Base-by-base conservation (phyloP, 2,797 vertebrate species). In the Pseudopleuronectes americanus region DNA sequence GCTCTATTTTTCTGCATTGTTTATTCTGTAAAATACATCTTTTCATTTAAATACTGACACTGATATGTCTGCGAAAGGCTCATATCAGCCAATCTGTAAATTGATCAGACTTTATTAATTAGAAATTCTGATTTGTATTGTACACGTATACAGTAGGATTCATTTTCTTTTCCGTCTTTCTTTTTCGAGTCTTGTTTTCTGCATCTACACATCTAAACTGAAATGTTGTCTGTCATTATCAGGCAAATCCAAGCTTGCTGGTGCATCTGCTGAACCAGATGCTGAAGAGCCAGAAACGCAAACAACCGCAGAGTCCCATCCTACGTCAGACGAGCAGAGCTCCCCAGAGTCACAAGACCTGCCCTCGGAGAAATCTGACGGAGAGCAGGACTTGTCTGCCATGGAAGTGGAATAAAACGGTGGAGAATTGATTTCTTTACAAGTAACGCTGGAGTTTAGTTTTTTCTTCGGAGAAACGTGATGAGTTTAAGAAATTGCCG, bases 331-430 rank as follows among this genome's bases (percentile, higher is more conserved):
- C 6, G 84, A 72, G 52, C 80, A 88, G 19, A 84, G 75, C 79
- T 80, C 68, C 38, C 81, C 69, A 1, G 78, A 90, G 65, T 84
- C 84, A 22, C 83, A 83, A 80, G 92, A 90, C 54, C 70, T 67
- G 57, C 75, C 87, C 38, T 64, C 82, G 0, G 93, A 94, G 76
- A 93, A 92, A 77, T 81, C 90, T 3, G 92, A 93, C 2, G 90
- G 52, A 43, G 96, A 96, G 90, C 94, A 95, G 45, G 94, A 96
- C 73, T 88, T 94, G 72, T 94, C 96, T 77, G 88, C 94, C 80
- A 93, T 94, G 94, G 95, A 96, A 86, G 90, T 96, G 77, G 95
- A 99, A 92, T 99, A 94, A 95, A 91, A 76, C 28, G 7, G 10
- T 1, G 19, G 28, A 12, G 19, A 4, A n/a, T 41, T 65, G 10